phyloP scores from a whole-genome alignment of 2,113 vertebrate genomes.

The Salvelinus fontinalis region DNA sequence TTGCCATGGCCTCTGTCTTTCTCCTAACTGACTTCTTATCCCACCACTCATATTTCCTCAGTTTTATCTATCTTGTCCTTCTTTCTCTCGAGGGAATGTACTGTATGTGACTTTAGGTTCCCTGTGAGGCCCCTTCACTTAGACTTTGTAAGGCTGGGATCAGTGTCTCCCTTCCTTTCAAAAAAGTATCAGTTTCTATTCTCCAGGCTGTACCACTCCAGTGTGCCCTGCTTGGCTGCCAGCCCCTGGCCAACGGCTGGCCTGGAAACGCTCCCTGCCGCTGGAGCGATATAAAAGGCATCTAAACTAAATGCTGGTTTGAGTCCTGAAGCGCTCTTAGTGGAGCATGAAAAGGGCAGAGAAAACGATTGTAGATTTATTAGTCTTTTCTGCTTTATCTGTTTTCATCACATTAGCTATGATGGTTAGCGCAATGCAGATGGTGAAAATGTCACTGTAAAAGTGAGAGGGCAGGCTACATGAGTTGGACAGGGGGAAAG shows the following conservation, averaged over 20 bases:
- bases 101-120: too few relatives aligned
- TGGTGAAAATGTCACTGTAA: conserved; percentile 49
- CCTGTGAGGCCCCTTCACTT: too few relatives aligned
- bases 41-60: not conserved
- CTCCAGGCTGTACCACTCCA: conserved; percentile 30
- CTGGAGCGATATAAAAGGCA: conserved; percentile 55
- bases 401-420: conserved; percentile 56
- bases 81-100: not conserved
- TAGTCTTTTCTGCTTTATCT: conserved; percentile 54
- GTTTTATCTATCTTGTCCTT: conserved; percentile 19
- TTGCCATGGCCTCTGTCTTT: not conserved
- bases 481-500: conserved; percentile 15
- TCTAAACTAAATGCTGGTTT: conserved; percentile 35
- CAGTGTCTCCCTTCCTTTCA: too few relatives aligned
- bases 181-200: not conserved
- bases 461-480: conserved; percentile 45
- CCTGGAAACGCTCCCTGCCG: conserved; percentile 39
- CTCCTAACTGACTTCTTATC: conserved; percentile 11
- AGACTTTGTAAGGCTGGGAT: too few relatives aligned
- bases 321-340: conserved; percentile 51
- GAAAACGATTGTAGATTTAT: conserved; percentile 58
- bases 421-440: conserved; percentile 28
- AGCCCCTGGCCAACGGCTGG: conserved; percentile 57
- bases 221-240: conserved; percentile 29
- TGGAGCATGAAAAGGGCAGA: conserved; percentile 55